Conservation (phyloP, 53 echinoderm and acorn worm species). For the Astropecten irregularis region DNA sequence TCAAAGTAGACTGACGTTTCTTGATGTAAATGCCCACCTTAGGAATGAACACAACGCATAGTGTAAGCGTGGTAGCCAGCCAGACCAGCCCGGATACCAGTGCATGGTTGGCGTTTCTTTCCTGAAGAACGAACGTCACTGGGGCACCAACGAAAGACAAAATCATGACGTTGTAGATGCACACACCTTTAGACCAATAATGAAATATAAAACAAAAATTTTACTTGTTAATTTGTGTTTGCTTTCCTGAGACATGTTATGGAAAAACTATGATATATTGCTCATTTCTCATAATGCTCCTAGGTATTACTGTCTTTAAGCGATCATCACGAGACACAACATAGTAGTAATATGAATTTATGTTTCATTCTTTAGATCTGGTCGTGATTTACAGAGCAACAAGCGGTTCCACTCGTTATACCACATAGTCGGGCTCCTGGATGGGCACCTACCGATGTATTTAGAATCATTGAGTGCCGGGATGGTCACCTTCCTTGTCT, state of each 20-base stretch:
- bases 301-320: too few relatives aligned
- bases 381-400: too few relatives aligned
- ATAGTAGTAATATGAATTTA: too few relatives aligned
- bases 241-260: background rate
- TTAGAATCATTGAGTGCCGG: conserved; percentile 93
- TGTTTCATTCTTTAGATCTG: too few relatives aligned
- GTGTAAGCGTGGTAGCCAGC: conserved; percentile 32
- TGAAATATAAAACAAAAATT: background rate
- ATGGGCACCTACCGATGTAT: conserved; percentile 87
- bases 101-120: conserved; percentile 27
- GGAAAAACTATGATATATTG: background rate
- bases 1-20: too few relatives aligned
- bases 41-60: conserved; percentile 50
- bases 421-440: too few relatives aligned
- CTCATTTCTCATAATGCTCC: too few relatives aligned
- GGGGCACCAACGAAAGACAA: conserved; percentile 64
- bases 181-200: too few relatives aligned
- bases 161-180: conserved; percentile 84
- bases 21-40: too few relatives aligned
- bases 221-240: background rate
- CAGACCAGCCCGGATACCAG: conserved; percentile 18
- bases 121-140: conserved; percentile 9
- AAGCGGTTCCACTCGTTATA: too few relatives aligned
- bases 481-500: conserved; percentile 85
- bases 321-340: too few relatives aligned